phyloP scores from a whole-genome alignment of 2,797 vertebrate genomes.

The Gephyroberyx darwinii region DNA sequence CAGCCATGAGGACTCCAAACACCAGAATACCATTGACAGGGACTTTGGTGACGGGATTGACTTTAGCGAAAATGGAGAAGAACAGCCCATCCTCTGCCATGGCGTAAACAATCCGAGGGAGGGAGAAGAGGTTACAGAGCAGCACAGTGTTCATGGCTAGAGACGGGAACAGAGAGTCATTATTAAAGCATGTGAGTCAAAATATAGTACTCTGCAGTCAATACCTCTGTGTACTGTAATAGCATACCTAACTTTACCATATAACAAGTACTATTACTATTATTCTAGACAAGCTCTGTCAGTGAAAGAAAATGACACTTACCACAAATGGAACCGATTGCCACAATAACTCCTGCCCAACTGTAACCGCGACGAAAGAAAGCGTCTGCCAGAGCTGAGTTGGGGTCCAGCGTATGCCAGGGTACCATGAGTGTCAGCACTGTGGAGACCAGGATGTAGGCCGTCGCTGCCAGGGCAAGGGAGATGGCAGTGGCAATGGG shows the following conservation, averaged over 20 bases:
- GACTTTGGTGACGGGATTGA: slow-evolving; percentile 92
- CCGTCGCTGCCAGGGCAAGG: slow-evolving; percentile 85
- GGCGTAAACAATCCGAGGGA: slow-evolving; percentile 94
- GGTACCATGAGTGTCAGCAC: slow-evolving; percentile 96
- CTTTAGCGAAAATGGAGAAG: slow-evolving; percentile 88
- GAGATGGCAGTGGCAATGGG: slow-evolving; percentile 92
- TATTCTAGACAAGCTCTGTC: slow-evolving; percentile 7
- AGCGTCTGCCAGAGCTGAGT: slow-evolving; percentile 91
- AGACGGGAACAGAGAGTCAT: slow-evolving; percentile 77
- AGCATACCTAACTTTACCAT: neutral
- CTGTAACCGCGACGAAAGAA: slow-evolving; percentile 94
- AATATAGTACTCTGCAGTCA: neutral
- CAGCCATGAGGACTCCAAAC: slow-evolving; percentile 90
- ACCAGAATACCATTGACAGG: slow-evolving; percentile 90
- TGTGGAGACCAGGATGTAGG: slow-evolving; percentile 92
- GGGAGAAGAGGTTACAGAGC: slow-evolving; percentile 94
- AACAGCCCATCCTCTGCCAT: slow-evolving; percentile 96
- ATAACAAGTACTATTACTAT: neutral
- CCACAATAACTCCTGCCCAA: slow-evolving; percentile 95
- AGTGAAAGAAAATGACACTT: slow-evolving; percentile 68
- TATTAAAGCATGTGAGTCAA: slow-evolving; percentile 62
- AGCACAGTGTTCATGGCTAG: slow-evolving; percentile 97
- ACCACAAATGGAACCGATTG: slow-evolving; percentile 95
- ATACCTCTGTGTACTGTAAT: neutral
- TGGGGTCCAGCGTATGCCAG: slow-evolving; percentile 91